Evolutionary conservation across 2,888 invertebrate genomes (phyloP), one percentile per base, ranked within the genome.

Genomic region (Odontomyia ornata): DNA sequence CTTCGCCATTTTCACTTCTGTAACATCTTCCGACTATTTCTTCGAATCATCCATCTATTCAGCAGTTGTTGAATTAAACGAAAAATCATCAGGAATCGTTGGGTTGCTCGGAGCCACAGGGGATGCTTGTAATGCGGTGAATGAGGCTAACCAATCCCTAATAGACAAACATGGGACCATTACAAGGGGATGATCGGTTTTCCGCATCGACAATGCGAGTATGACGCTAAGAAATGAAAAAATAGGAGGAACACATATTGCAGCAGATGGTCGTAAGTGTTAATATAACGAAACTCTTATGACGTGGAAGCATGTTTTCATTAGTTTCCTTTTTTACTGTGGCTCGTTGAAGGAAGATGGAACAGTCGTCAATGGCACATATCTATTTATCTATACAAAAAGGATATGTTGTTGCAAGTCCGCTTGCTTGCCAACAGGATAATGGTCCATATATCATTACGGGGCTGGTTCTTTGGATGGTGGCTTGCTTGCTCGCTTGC

Each of bases 201-300:
- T 30, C 69, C 69, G 69, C 69, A 69, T 69, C 69, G 21, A 46
- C 46, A 36, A 36, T 18, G n/a, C 13, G 11, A 36, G n/a, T 46
- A 23, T 11, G 13, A 46, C 15, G 28, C n/a, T 25, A 47, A 47
- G 25, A 46, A 69, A 46, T 69, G 69, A 69, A 69, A 69, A 69
- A 69, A 30, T 36, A 69, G 69, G 23, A 69, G 69, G 69, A 69
- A 69, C 69, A 46, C 46, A 47, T 36, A 65, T 21, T 25, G 25
- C 46, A 46, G 21, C 69, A 69, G 69, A 69, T 69, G 69, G 46
- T 69, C 69, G 13, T 47, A 69, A 69, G 69, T 69, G 69, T 69
- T 69, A 69, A 69, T 69, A 69, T 69, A 43, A 69, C 69, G 69
- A 69, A 69, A 69, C 69, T 69, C 69, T 69, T 69, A 69, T 18